A percentile compares a stretch with the other conserved stretches of the same genome.
phyloP scores from a whole-genome alignment of 30 jellyfish, hydroid and myxozoan genomes.

The Turritopsis dohrnii region DNA sequence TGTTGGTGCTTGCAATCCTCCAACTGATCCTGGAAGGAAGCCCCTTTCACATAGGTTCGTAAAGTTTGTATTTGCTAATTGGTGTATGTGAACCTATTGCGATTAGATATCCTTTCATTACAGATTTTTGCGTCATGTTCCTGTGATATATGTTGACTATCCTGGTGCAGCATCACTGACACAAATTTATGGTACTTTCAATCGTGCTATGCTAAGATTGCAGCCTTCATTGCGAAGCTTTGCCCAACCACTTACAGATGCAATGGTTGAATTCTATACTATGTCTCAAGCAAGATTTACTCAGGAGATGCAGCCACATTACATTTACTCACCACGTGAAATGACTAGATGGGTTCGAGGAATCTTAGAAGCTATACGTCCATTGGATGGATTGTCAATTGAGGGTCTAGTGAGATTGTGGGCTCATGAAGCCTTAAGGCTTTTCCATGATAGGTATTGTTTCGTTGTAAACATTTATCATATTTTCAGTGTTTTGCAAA shows the following conservation, averaged over 20 bases:
- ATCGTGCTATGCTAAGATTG: slow-evolving; percentile 89
- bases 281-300: slow-evolving; percentile 93
- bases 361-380: slow-evolving; percentile 84
- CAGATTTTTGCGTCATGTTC: slow-evolving; percentile 94
- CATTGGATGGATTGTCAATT: slow-evolving; percentile 64
- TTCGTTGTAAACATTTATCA: neutral
- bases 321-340: slow-evolving; percentile 98
- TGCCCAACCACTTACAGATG: slow-evolving; percentile 98
- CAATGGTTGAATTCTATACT: slow-evolving; percentile 95
- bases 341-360: slow-evolving; percentile 99
- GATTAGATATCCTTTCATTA: neutral
- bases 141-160: slow-evolving; percentile 94
- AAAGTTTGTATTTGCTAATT: neutral
- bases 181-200: slow-evolving; percentile 97
- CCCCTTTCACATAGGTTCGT: slow-evolving; percentile 89
- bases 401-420: slow-evolving; percentile 96
- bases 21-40: slow-evolving; percentile 98
- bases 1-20: slow-evolving; percentile 99
- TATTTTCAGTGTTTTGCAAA: neutral
- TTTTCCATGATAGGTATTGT: slow-evolving; percentile 94
- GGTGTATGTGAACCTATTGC: neutral
- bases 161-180: slow-evolving; percentile 97
- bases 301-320: slow-evolving; percentile 99
- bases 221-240: slow-evolving; percentile 84
- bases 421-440: slow-evolving; percentile 99